phyloP scores from a whole-genome alignment of 2,797 vertebrate genomes.

The Eulemur albifrons region DNA sequence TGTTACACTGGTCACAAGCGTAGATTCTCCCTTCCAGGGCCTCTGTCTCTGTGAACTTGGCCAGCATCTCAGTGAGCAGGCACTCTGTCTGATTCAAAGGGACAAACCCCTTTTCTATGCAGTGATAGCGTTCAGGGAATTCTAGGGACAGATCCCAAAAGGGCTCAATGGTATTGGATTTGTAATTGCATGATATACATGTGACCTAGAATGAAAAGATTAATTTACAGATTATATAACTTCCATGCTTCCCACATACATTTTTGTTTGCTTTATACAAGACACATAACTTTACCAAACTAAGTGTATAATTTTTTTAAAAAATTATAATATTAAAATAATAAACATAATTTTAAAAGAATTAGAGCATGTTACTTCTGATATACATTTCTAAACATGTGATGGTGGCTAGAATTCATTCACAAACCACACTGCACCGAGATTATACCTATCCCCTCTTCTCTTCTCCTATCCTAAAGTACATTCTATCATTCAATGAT shows the following conservation, averaged over 20 bases:
- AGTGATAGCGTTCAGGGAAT: constrained; percentile 97
- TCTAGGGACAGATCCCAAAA: constrained; percentile 99
- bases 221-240: constrained; percentile 29
- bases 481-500: neutral
- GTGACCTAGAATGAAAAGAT: constrained; percentile 90
- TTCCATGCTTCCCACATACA: neutral
- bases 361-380: neutral
- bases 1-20: constrained; percentile 98
- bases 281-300: neutral
- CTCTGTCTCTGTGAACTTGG: constrained; percentile 99
- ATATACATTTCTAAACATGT: neutral
- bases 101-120: constrained; percentile 89
- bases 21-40: constrained; percentile 98
- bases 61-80: constrained; percentile 97
- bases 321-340: constrained; percentile 23
- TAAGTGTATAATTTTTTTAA: neutral
- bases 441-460: neutral
- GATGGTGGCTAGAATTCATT: neutral
- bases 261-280: neutral
- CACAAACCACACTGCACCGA: neutral
- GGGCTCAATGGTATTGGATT: constrained; percentile 98
- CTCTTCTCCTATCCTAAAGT: neutral
- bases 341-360: neutral
- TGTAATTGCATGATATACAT: constrained; percentile 97
- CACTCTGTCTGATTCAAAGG: constrained; percentile 91